Conservation (phyloP, 2,797 vertebrate genomes). For the Sarcophilus harrisii region DNA sequence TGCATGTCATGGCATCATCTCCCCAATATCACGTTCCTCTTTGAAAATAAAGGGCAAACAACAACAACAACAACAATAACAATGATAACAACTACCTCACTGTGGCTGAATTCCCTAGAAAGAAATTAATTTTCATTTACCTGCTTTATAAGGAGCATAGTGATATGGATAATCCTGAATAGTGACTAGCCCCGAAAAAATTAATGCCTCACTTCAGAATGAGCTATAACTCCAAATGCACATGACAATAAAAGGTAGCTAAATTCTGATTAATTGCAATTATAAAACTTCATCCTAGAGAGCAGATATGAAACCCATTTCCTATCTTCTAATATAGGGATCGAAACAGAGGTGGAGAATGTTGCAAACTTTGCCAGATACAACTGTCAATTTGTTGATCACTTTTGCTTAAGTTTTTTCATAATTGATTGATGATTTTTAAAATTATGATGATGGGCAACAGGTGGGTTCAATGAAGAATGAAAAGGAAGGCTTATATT, state of each 20-base stretch:
- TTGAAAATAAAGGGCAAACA: too few relatives aligned
- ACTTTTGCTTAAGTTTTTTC: neutral
- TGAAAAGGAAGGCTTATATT: neutral
- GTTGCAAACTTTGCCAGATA: neutral
- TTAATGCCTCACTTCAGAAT: neutral
- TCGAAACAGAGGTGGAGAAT: neutral
- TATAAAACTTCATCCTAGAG: neutral
- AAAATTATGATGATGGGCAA: neutral
- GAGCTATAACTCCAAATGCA: neutral
- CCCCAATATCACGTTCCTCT: too few relatives aligned
- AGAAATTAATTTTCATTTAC: neutral
- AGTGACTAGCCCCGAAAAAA: neutral
- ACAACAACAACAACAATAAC: too few relatives aligned
- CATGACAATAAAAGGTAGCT: neutral
- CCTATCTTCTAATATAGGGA: neutral
- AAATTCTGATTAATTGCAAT: neutral
- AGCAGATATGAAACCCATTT: neutral
- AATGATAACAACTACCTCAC: neutral
- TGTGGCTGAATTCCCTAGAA: neutral
- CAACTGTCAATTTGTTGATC: neutral
- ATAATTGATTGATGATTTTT: neutral
- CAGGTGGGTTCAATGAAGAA: neutral
- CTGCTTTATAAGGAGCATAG: neutral
- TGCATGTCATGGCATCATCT: too few relatives aligned
- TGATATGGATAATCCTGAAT: neutral